These are phyloP conservation scores for Valencia hispanica DNA, from an alignment of 2,797 vertebrate species.

Conservation along the genomic window DNA sequence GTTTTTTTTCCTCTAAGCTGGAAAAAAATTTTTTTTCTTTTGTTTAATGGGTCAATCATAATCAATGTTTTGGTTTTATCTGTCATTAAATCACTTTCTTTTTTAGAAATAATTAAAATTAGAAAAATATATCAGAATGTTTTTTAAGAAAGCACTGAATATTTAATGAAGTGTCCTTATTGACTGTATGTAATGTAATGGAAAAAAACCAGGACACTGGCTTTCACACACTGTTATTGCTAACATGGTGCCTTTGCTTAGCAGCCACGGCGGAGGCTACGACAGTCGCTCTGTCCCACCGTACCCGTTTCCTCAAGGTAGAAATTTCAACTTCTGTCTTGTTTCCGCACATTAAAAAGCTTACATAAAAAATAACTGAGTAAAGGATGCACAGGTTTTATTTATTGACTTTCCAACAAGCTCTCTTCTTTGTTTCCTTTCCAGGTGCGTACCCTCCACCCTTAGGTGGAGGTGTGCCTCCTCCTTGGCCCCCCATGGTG, in stretches of 20 bases:
- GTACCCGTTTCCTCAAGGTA: slow-evolving; percentile 83
- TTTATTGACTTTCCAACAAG: neutral
- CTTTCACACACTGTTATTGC: no score
- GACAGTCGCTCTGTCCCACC: slow-evolving; percentile 80
- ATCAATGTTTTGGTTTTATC: no score
- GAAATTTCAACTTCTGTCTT: neutral
- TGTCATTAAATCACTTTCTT: no score
- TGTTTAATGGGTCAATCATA: no score
- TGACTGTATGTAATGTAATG: no score
- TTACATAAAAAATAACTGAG: neutral
- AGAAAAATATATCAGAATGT: no score
- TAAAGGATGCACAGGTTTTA: neutral
- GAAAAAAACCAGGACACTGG: no score
- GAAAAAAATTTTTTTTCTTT: no score
- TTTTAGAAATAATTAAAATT: no score
- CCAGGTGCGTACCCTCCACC: slow-evolving; percentile 82
- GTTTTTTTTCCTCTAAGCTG: no score
- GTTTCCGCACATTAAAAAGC: neutral
- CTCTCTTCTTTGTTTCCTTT: neutral
- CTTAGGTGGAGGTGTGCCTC: slow-evolving; percentile 74
- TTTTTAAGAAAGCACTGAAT: no score
- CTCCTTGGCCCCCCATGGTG: slow-evolving; percentile 79
- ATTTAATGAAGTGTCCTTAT: no score
- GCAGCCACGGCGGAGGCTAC: slow-evolving; percentile 78
- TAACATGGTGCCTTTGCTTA: slow-evolving; percentile 36